Conservation (phyloP, 2,113 vertebrate genomes). For the Aspidoscelis tigris region DNA sequence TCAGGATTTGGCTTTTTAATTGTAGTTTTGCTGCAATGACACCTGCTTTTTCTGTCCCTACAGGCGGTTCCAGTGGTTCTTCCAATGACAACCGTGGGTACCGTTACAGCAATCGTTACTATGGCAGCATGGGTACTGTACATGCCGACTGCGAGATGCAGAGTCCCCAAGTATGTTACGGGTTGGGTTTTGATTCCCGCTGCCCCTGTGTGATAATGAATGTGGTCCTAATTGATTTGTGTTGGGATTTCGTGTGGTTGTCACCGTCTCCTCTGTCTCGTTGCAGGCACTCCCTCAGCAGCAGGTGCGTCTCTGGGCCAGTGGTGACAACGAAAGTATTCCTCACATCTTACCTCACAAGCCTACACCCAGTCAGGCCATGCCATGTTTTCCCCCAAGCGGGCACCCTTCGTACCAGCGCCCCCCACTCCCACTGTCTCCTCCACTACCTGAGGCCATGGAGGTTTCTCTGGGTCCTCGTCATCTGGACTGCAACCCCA, state of each 20-base stretch:
- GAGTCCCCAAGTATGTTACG: constrained; percentile 81
- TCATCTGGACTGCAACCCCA: constrained; percentile 81
- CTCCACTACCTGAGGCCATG: constrained; percentile 86
- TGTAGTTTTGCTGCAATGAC: background rate
- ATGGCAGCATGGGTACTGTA: constrained; percentile 88
- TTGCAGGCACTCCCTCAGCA: constrained; percentile 84
- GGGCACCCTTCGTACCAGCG: constrained; percentile 75
- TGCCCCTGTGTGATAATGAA: background rate
- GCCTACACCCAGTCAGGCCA: constrained; percentile 85
- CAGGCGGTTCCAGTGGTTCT: constrained; percentile 94
- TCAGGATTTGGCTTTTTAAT: background rate
- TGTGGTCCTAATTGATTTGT: too few relatives aligned
- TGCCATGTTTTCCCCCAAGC: constrained; percentile 81
- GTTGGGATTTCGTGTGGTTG: background rate
- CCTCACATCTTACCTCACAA: constrained; percentile 90
- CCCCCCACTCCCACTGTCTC: constrained; percentile 71
- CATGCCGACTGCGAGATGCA: constrained; percentile 94
- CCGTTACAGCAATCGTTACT: constrained; percentile 93
- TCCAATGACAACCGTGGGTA: constrained; percentile 94
- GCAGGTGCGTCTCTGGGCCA: constrained; percentile 86
- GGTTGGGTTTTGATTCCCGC: background rate
- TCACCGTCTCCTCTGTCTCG: background rate
- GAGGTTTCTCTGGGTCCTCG: constrained; percentile 85
- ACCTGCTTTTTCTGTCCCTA: background rate
- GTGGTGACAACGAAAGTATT: constrained; percentile 75